A percentile compares a stretch with the other conserved stretches of the same genome.
Conservation (phyloP, 1,140 invertebrate species). For the Chrysopa pallens region DNA sequence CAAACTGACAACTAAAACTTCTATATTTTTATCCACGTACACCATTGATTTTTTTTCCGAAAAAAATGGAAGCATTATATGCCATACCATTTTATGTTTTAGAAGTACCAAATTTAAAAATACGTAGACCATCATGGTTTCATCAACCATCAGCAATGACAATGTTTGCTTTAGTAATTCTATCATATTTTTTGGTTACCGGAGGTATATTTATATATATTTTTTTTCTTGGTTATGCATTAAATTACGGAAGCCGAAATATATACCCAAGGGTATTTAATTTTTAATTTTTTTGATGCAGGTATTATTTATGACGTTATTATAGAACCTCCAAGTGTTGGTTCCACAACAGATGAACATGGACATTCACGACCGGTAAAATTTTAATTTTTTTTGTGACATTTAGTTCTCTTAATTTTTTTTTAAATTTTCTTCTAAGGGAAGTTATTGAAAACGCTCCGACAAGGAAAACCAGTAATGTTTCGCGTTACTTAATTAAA, state of each 20-base stretch:
- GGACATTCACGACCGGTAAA: slow-evolving; percentile 83
- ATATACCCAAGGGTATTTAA: slow-evolving; percentile 1
- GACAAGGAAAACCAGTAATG: too few species aligned
- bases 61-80: slow-evolving; percentile 56
- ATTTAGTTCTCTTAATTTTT: too few species aligned
- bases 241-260: not conserved
- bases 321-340: slow-evolving; percentile 93
- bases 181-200: slow-evolving; percentile 95
- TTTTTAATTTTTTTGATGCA: slow-evolving; percentile 34
- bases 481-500: too few species aligned
- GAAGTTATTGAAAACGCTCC: too few species aligned
- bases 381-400: too few species aligned
- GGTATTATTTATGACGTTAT: slow-evolving; percentile 98
- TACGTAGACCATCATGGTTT: slow-evolving; percentile 82
- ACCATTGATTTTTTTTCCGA: too few species aligned
- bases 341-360: slow-evolving; percentile 92
- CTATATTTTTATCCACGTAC: too few species aligned
- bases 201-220: slow-evolving; percentile 84
- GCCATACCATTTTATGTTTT: slow-evolving; percentile 65
- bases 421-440: too few species aligned
- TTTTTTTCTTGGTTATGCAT: slow-evolving; percentile 1
- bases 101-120: slow-evolving; percentile 81
- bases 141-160: slow-evolving; percentile 85
- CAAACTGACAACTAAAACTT: too few species aligned
- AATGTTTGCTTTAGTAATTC: slow-evolving; percentile 73